Percentiles rank a stretch among this genome's conserved stretches.
Conservation (phyloP, 1,140 invertebrate genomes). For the Pemphigus obesinymphae region DNA sequence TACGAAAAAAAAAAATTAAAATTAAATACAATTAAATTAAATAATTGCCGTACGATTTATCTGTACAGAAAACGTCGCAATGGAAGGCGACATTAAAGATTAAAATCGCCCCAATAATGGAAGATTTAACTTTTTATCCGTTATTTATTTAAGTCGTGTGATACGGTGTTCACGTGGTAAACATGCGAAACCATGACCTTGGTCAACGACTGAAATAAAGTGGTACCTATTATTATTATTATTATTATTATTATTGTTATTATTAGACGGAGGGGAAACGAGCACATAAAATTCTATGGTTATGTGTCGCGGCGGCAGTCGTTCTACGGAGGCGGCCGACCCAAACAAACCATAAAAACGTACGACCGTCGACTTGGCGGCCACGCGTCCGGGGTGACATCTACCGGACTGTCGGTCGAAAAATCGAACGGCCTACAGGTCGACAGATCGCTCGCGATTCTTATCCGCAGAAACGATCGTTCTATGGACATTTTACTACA, state of each 20-base stretch:
- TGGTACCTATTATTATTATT: background rate
- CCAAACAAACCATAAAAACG: constrained; percentile 36
- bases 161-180: too few relatives aligned
- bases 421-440: background rate
- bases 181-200: background rate
- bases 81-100: too few relatives aligned
- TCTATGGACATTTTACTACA: too few relatives aligned
- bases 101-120: too few relatives aligned
- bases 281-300: constrained; percentile 34
- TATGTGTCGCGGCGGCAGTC: constrained; percentile 6
- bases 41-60: too few relatives aligned
- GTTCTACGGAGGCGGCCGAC: background rate
- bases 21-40: too few relatives aligned
- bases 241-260: background rate
- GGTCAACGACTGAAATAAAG: constrained; percentile 8
- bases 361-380: background rate
- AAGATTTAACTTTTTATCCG: too few relatives aligned
- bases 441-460: background rate
- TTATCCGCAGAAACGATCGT: background rate
- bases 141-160: too few relatives aligned
- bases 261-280: background rate
- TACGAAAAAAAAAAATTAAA: too few relatives aligned
- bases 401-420: background rate
- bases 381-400: background rate
- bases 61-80: too few relatives aligned